Evolutionary conservation across 2,113 vertebrate genomes (phyloP), one percentile per base, ranked within the genome.

Genomic region (Synchiropus splendidus): DNA sequence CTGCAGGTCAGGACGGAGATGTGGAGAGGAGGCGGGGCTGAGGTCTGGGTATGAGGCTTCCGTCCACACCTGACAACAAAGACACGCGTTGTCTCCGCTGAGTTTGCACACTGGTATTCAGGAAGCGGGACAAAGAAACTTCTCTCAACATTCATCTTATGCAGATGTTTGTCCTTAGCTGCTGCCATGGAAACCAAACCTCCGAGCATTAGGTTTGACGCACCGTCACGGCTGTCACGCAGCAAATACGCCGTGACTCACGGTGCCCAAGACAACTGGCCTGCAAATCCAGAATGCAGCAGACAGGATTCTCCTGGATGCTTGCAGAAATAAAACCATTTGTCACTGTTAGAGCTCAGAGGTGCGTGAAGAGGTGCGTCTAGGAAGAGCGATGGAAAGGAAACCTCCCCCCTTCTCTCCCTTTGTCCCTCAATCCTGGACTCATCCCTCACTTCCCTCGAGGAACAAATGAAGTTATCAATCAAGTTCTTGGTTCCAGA

Each of bases 381-480:
- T 44, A 54, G 48, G 48, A 56, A 32, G 43, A 51, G 45, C 10
- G 31, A 6, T 9, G 42, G 16, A 48, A 30, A 33, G 15, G 38
- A 31, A 36, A 37, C 14, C 15, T 0, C 10, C 37, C 48, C 46
- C 49, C 39, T 13, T 10, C 34, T 3, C 15, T 45, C 15, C 38
- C 32, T 27, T 27, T 27, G 21, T 27, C 61, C 48, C 4, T 31
- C 31, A 51, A 74, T 70, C 65, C 54, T 67, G 36, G 42, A 45
- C 55, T 60, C 44, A 59, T 54, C 58, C 53, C 41, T 52, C 40
- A 58, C 54, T 59, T 61, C 58, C 54, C 45, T 49, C 65, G 47
- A 70, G 65, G 51, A 79, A 70, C 53, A 81, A 82, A 78, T 72
- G 48, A 79, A 74, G 74, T 75, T 78, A 85, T 85, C 80, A 81